phyloP scores from a whole-genome alignment of 2,888 invertebrate genomes.

The Branchipolynoe longqiensis region DNA sequence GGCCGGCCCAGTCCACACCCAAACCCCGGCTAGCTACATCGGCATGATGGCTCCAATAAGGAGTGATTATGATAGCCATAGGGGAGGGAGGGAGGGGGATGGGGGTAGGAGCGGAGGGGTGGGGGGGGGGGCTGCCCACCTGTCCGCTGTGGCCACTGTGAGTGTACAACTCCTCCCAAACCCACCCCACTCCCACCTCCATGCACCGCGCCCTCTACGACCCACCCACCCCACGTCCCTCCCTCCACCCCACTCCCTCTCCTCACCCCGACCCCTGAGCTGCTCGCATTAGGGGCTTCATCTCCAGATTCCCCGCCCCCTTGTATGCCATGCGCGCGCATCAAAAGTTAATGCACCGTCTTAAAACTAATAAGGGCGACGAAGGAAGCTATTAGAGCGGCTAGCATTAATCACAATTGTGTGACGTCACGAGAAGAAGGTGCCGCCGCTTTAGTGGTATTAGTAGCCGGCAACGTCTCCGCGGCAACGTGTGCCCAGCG shows the following conservation, averaged over 20 bases:
- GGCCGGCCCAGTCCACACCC: constrained; percentile 14
- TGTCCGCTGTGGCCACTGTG: not conserved
- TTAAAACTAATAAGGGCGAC: constrained; percentile 52
- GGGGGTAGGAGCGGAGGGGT: too few relatives aligned
- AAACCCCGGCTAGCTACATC: constrained; percentile 24
- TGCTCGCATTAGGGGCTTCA: constrained; percentile 15
- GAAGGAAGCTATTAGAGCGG: constrained; percentile 36
- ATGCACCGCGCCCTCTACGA: too few relatives aligned
- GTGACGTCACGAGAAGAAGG: constrained; percentile 21
- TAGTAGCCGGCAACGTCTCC: too few relatives aligned
- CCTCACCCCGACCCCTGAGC: constrained; percentile 19
- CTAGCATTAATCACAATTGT: constrained; percentile 31
- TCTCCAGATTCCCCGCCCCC: not conserved
- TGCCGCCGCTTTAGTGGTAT: constrained; percentile 10
- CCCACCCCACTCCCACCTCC: constrained; percentile 15
- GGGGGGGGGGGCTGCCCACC: not conserved
- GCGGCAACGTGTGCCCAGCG: too few relatives aligned
- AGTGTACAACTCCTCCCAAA: too few relatives aligned
- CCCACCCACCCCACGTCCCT: not conserved
- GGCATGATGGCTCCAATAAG: constrained; percentile 55
- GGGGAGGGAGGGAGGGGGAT: too few relatives aligned
- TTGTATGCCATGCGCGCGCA: not conserved
- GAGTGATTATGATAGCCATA: constrained; percentile 43
- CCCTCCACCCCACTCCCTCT: not conserved
- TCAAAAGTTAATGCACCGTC: constrained; percentile 49